phyloP scores from a whole-genome alignment of 2,888 invertebrate genomes.

The Cheilosia variabilis region DNA sequence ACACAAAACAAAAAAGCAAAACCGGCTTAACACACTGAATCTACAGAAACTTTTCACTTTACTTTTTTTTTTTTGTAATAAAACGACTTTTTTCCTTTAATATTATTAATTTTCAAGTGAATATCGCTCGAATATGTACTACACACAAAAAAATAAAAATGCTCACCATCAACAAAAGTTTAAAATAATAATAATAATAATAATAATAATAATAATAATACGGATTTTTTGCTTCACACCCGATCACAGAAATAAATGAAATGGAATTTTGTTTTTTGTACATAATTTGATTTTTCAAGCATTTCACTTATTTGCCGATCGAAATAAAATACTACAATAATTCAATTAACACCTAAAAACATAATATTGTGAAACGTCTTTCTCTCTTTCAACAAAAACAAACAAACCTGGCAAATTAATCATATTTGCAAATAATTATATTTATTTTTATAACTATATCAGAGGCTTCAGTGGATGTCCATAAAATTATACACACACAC shows the following conservation, averaged over 20 bases:
- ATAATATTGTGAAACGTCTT: conserved; percentile 35
- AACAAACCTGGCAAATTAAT: conserved; percentile 36
- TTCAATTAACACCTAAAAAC: conserved; percentile 55
- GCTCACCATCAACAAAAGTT: conserved; percentile 43
- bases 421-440: conserved; percentile 36
- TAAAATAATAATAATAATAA: conserved; percentile 1
- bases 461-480: conserved; percentile 51
- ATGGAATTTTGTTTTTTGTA: conserved; percentile 61
- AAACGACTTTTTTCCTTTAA: conserved; percentile 56
- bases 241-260: conserved; percentile 65
- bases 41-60: conserved; percentile 41
- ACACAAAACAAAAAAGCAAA: conserved; percentile 72
- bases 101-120: conserved; percentile 57
- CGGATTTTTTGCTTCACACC: conserved; percentile 59
- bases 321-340: conserved; percentile 49
- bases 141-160: conserved; percentile 30
- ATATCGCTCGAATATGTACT: conserved; percentile 48
- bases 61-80: conserved; percentile 44
- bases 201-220: conserved; percentile 38
- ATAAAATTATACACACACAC: conserved; percentile 21
- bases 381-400: conserved; percentile 18
- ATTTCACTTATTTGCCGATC: conserved; percentile 72
- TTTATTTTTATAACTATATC: neutral
- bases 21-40: conserved; percentile 66
- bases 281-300: conserved; percentile 66